These are phyloP conservation scores for Myotis myotis DNA, from an alignment of 2,797 vertebrate genomes.

Conservation along the genomic window DNA sequence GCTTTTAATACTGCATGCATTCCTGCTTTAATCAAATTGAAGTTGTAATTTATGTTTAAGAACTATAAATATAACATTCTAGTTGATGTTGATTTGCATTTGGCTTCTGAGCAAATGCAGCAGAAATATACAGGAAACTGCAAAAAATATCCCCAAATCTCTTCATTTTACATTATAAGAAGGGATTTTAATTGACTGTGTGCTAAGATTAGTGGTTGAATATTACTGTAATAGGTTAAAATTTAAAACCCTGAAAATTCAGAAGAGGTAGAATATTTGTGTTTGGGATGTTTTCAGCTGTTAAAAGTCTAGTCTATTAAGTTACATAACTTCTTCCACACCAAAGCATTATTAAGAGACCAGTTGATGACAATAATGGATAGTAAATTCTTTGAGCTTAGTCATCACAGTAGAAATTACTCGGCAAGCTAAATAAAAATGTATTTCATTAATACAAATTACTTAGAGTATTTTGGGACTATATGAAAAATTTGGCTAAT, in stretches of 20 bases:
- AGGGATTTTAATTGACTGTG: constrained; percentile 37
- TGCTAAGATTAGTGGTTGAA: not conserved
- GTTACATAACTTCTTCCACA: constrained; percentile 20
- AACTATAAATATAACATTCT: constrained; percentile 53
- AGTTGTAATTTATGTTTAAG: constrained; percentile 57
- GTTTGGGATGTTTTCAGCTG: constrained; percentile 6
- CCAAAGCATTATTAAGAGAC: constrained; percentile 23
- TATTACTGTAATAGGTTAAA: constrained; percentile 37
- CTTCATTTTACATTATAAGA: constrained; percentile 7
- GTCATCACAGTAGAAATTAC: not conserved
- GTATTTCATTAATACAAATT: not conserved
- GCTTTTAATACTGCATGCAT: constrained; percentile 60
- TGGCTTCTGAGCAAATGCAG: constrained; percentile 48
- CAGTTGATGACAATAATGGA: not conserved
- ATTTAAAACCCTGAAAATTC: constrained; percentile 17
- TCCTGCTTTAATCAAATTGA: constrained; percentile 68
- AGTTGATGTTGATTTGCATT: constrained; percentile 56
- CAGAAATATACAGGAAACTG: constrained; percentile 25
- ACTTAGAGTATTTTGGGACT: not conserved
- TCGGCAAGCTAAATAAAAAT: constrained; percentile 10
- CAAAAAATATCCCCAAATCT: not conserved
- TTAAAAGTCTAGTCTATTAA: not conserved
- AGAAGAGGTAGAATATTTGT: constrained; percentile 28
- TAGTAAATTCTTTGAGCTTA: not conserved
- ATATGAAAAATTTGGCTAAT: not conserved